A percentile compares a stretch with the other conserved stretches of the same genome.
These are phyloP conservation scores for Crambe crambe DNA, from an alignment of 37 sponge, comb jelly and placozoan species.

Conservation along the genomic window DNA sequence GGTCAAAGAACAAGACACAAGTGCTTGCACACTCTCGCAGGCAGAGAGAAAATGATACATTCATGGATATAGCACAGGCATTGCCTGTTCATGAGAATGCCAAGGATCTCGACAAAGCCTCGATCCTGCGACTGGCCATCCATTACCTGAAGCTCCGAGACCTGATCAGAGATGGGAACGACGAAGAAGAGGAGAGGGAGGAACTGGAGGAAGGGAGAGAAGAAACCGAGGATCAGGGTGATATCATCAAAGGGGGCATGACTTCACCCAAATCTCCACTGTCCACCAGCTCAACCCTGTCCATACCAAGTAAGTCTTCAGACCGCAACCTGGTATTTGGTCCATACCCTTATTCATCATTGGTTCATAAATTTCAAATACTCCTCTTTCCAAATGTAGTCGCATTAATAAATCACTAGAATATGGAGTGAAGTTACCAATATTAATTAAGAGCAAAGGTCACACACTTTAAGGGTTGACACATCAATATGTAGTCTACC, in stretches of 20 bases:
- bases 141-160: conserved; percentile 61
- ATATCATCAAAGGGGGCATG: background rate
- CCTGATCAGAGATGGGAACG: conserved; percentile 33
- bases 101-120: conserved; percentile 82
- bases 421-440: too few relatives aligned
- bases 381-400: too few relatives aligned
- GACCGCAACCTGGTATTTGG: too few relatives aligned
- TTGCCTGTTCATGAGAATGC: conserved; percentile 62
- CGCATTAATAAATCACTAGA: too few relatives aligned
- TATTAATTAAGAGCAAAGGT: too few relatives aligned
- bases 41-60: conserved; percentile 78
- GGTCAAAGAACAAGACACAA: conserved; percentile 21
- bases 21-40: conserved; percentile 56
- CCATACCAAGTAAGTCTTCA: too few relatives aligned
- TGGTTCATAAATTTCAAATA: too few relatives aligned
- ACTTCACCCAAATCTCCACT: background rate
- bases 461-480: too few relatives aligned
- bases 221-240: background rate
- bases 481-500: too few relatives aligned
- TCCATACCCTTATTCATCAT: too few relatives aligned
- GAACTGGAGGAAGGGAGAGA: background rate
- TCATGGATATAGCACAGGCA: conserved; percentile 58
- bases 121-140: conserved; percentile 69
- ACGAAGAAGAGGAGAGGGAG: conserved; percentile 4
- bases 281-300: background rate